phyloP scores from a whole-genome alignment of 1,140 invertebrate genomes.

The Drosophila prosaltans region DNA sequence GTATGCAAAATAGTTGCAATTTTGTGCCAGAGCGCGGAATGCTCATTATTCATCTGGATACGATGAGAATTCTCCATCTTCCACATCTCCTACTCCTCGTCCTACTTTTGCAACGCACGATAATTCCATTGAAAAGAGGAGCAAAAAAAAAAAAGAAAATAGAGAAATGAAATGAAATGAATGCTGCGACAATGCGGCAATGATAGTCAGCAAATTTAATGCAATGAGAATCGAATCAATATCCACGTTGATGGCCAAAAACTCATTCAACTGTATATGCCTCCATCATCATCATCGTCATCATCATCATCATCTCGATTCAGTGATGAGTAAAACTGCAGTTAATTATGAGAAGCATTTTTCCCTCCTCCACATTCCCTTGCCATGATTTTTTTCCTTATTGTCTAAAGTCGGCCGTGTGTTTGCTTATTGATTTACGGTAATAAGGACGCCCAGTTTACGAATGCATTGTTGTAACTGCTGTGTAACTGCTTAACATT shows the following conservation, averaged over 20 bases:
- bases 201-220: conserved; percentile 40
- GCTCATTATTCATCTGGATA: conserved; percentile 68
- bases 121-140: conserved; percentile 16
- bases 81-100: background rate
- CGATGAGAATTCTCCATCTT: background rate
- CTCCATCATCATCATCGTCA: background rate
- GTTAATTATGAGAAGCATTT: conserved; percentile 57
- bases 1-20: conserved; percentile 80
- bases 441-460: conserved; percentile 50
- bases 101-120: background rate
- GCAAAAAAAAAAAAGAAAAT: conserved; percentile 15
- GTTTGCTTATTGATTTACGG: conserved; percentile 70
- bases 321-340: conserved; percentile 55
- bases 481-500: conserved; percentile 27
- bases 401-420: conserved; percentile 9
- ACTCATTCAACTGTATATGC: conserved; percentile 15
- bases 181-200: conserved; percentile 16
- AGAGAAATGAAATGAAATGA: too few species aligned
- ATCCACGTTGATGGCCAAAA: conserved; percentile 25
- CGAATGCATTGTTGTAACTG: conserved; percentile 38
- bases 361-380: conserved; percentile 21
- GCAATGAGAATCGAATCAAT: conserved; percentile 53
- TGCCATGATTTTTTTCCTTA: conserved; percentile 12
- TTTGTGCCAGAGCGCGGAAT: conserved; percentile 66
- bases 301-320: background rate